phyloP scores from a whole-genome alignment of 1,140 invertebrate genomes.

The Harpegnathos saltator region DNA sequence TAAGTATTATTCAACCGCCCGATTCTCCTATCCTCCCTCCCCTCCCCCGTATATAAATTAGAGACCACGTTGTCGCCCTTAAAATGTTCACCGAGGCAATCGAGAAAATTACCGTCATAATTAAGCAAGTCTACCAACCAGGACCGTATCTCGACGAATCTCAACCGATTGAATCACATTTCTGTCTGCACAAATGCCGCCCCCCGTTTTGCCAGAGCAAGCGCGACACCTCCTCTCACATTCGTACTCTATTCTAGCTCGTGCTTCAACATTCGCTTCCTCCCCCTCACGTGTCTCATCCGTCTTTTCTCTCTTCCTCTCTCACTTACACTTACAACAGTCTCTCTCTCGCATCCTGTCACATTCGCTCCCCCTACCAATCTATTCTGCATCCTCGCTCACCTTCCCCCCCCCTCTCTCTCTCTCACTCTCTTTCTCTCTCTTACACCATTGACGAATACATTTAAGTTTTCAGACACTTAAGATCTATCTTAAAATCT shows the following conservation, averaged over 20 bases:
- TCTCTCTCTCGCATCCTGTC: no score
- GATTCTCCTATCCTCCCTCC: background rate
- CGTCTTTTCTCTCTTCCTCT: background rate
- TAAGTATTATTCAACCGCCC: slow-evolving; percentile 14
- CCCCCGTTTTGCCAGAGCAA: slow-evolving; percentile 32
- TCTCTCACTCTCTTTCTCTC: background rate
- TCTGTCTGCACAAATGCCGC: slow-evolving; percentile 20
- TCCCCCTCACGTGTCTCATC: no score
- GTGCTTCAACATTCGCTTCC: background rate
- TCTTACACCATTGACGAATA: slow-evolving; percentile 14
- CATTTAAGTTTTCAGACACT: slow-evolving; percentile 46
- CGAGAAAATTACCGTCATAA: slow-evolving; percentile 40
- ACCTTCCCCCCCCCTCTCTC: background rate
- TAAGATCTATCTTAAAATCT: slow-evolving; percentile 45
- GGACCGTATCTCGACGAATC: slow-evolving; percentile 17
- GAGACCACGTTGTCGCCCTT: slow-evolving; percentile 15
- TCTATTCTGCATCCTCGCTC: background rate
- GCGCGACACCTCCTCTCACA: slow-evolving; percentile 16
- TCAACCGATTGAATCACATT: slow-evolving; percentile 22
- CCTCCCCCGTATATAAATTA: background rate
- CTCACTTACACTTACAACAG: background rate
- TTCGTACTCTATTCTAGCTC: background rate
- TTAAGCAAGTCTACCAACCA: slow-evolving; percentile 5
- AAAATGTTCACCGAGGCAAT: slow-evolving; percentile 32
- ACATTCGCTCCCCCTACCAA: no score